These are phyloP conservation scores for Zeuzera pyrina DNA, from an alignment of 2,888 invertebrate genomes.

Conservation along the genomic window DNA sequence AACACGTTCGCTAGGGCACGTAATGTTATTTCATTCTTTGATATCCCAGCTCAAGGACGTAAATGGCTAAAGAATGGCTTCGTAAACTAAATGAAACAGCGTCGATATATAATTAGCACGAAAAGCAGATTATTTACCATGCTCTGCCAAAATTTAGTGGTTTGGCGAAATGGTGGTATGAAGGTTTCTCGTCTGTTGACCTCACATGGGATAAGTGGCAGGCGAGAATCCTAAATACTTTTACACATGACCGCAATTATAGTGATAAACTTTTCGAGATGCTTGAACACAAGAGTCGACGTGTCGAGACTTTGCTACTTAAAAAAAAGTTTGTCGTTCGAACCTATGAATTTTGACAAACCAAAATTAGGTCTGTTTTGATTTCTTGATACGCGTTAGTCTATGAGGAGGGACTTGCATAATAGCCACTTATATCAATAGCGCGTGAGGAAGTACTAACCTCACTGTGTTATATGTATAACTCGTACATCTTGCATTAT, in stretches of 20 bases:
- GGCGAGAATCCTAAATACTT: background rate
- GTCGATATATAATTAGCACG: conserved; percentile 6
- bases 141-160: conserved; percentile 7
- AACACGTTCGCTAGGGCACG: background rate
- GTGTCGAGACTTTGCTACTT: conserved; percentile 4
- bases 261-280: conserved; percentile 3
- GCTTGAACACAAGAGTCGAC: conserved; percentile 1
- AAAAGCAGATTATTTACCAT: conserved; percentile 7
- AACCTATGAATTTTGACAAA: no score
- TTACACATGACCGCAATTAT: conserved; percentile 4
- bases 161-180: conserved; percentile 5
- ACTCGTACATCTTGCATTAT: no score
- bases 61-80: conserved; percentile 4
- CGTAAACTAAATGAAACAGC: conserved; percentile 5
- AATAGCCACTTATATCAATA: no score
- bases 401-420: no score
- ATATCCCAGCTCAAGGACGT: conserved; percentile 4
- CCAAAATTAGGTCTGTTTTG: no score
- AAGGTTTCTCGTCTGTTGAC: conserved; percentile 4
- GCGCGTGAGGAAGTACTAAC: no score
- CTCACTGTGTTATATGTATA: no score
- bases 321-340: no score
- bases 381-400: no score
- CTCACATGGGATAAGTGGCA: conserved; percentile 5
- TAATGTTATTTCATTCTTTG: conserved; percentile 7